Evolutionary conservation across 2,113 vertebrate genomes (phyloP).

Genomic region (Heterocephalus glaber): DNA sequence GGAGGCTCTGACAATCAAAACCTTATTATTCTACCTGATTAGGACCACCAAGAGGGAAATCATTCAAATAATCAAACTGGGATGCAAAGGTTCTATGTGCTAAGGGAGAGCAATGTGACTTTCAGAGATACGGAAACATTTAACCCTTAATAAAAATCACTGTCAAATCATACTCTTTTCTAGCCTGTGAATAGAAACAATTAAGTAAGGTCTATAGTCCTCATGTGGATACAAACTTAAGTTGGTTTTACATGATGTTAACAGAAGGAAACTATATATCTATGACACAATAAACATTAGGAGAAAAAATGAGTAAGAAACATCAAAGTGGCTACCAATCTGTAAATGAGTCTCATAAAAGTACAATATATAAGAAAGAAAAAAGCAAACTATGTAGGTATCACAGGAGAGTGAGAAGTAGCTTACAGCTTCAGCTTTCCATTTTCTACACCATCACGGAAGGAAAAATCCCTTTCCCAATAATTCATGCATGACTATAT

Average conservation of each 20-base stretch:
- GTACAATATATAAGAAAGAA: neutral
- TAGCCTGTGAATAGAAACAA: neutral
- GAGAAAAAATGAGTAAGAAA: constrained; percentile 44
- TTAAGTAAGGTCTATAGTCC: neutral
- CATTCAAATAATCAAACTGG: neutral
- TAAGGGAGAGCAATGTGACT: neutral
- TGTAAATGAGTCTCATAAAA: constrained; percentile 7
- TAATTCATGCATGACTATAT: neutral
- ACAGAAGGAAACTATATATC: neutral
- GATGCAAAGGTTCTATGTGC: neutral
- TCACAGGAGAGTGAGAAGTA: neutral
- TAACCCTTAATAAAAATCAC: neutral
- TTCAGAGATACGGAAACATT: neutral
- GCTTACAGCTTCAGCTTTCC: constrained; percentile 13
- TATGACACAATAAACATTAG: constrained; percentile 14
- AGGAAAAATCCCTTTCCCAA: neutral
- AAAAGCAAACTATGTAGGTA: neutral
- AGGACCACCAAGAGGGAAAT: neutral
- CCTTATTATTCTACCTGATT: neutral
- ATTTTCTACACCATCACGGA: constrained; percentile 24
- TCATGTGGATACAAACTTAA: constrained; percentile 31
- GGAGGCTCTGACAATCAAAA: neutral
- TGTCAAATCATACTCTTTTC: neutral
- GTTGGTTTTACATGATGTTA: constrained; percentile 23
- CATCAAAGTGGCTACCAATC: neutral